These are phyloP conservation scores for Sciurus carolinensis DNA, from an alignment of 2,797 vertebrate species.

Conservation along the genomic window DNA sequence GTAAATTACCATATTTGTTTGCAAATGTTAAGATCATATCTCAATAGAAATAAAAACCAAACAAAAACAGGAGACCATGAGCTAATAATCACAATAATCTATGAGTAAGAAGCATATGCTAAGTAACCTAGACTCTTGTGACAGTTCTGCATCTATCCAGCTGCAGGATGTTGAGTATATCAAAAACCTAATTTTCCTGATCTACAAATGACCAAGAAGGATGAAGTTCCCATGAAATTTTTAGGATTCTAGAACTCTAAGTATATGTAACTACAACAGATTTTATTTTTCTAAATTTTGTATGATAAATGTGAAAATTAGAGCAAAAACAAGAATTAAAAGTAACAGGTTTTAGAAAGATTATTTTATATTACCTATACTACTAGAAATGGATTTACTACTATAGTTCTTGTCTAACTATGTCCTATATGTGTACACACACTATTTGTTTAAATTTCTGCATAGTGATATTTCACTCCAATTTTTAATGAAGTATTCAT, in stretches of 20 bases:
- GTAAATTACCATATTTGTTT: constrained; percentile 11
- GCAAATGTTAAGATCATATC: not conserved
- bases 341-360: not conserved
- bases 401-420: not conserved
- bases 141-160: not conserved
- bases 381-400: constrained; percentile 5
- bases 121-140: not conserved
- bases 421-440: not conserved
- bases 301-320: not conserved
- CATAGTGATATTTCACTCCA: constrained; percentile 37
- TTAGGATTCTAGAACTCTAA: constrained; percentile 60
- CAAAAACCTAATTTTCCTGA: constrained; percentile 31
- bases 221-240: not conserved
- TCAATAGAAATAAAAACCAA: not conserved
- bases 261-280: constrained; percentile 9
- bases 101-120: not conserved
- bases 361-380: not conserved
- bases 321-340: constrained; percentile 30
- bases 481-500: constrained; percentile 57
- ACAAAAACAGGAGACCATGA: not conserved
- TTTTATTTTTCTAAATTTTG: constrained; percentile 64
- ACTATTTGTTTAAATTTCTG: constrained; percentile 48
- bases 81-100: not conserved
- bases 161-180: not conserved
- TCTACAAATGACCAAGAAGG: not conserved